phyloP scores from a whole-genome alignment of 2,797 vertebrate genomes.

The Odontamblyopus rebecca region DNA sequence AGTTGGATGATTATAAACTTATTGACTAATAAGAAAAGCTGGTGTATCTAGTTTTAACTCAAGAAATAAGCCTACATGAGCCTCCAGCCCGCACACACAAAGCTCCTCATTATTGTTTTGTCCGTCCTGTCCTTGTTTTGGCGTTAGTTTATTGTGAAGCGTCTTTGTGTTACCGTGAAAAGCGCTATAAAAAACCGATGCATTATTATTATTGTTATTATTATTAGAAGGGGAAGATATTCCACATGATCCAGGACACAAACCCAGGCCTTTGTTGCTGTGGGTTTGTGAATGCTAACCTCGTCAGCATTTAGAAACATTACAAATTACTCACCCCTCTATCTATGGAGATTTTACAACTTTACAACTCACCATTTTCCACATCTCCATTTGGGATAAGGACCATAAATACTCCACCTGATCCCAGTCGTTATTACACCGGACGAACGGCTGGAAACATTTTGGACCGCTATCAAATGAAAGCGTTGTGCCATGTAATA shows the following conservation, averaged over 20 bases:
- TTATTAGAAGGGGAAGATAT: background rate
- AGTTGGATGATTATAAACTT: too few relatives aligned
- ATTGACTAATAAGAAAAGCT: background rate
- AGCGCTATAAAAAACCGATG: too few relatives aligned
- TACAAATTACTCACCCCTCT: background rate
- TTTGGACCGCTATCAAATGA: conserved; percentile 73
- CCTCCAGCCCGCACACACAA: too few relatives aligned
- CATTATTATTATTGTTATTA: too few relatives aligned
- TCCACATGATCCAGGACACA: background rate
- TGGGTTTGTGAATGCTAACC: background rate
- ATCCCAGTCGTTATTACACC: conserved; percentile 60
- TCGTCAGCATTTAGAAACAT: background rate
- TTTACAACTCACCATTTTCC: conserved; percentile 29
- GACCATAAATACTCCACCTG: conserved; percentile 64
- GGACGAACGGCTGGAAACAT: conserved; percentile 62
- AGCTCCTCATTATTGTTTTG: too few relatives aligned
- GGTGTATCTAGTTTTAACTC: background rate
- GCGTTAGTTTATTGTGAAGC: too few relatives aligned
- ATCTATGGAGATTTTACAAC: background rate
- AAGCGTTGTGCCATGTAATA: conserved; percentile 65
- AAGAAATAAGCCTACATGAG: background rate
- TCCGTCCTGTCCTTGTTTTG: too few relatives aligned
- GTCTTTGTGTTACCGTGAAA: too few relatives aligned
- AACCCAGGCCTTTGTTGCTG: background rate
- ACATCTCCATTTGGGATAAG: conserved; percentile 49